Percentiles rank a stretch among this genome's conserved stretches.
These are phyloP conservation scores for Trachelus stipa DNA, from an alignment of 2,888 invertebrate species.

Conservation along the genomic window DNA sequence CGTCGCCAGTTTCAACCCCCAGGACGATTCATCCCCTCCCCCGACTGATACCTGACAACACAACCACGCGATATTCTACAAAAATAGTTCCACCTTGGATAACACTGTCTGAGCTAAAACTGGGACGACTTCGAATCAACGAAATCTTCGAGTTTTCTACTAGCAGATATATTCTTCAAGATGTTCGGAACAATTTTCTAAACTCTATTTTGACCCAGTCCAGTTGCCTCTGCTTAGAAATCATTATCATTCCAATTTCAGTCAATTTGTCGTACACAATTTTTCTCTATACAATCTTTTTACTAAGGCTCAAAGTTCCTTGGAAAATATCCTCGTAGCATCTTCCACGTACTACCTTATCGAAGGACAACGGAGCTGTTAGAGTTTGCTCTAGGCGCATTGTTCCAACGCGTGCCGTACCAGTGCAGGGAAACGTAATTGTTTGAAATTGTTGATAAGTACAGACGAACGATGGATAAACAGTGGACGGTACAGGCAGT, in stretches of 20 bases:
- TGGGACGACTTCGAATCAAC: too few species aligned
- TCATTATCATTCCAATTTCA: too few species aligned
- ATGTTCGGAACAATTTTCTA: too few species aligned
- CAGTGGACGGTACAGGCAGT: conserved; percentile 25
- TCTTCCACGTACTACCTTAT: neutral
- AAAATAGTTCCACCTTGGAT: too few species aligned
- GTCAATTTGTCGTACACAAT: too few species aligned
- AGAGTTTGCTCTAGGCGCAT: neutral
- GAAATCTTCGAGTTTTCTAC: too few species aligned
- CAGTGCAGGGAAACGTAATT: conserved; percentile 34
- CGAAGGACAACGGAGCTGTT: neutral
- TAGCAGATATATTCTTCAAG: too few species aligned
- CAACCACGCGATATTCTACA: neutral
- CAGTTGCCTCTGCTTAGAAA: too few species aligned
- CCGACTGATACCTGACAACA: conserved; percentile 15
- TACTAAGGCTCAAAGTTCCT: neutral
- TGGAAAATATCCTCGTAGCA: neutral
- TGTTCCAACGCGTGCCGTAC: neutral
- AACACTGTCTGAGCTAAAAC: too few species aligned
- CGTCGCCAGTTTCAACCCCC: conserved; percentile 22
- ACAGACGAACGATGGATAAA: conserved; percentile 39
- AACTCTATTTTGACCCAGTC: too few species aligned
- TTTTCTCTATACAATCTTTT: too few species aligned
- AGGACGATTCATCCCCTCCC: conserved; percentile 15
- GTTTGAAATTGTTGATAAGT: conserved; percentile 47